phyloP scores from a whole-genome alignment of 2,888 invertebrate genomes.

The Microchrysa polita region DNA sequence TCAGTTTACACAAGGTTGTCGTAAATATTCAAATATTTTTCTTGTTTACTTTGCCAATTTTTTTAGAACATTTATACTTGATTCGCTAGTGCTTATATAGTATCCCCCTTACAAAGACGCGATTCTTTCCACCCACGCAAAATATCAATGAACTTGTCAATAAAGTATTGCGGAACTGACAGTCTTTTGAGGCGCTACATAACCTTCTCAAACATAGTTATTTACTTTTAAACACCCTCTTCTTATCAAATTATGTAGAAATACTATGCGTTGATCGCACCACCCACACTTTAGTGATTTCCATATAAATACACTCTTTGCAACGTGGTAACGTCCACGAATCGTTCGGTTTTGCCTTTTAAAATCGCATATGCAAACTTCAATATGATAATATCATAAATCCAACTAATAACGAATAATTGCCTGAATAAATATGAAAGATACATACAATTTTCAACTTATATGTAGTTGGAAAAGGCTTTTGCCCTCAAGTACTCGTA shows the following conservation, averaged over 20 bases:
- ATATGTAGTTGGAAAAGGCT: slow-evolving; percentile 39
- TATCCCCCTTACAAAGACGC: too few species aligned
- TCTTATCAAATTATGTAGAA: too few species aligned
- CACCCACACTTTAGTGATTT: slow-evolving; percentile 37
- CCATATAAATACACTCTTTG: too few species aligned
- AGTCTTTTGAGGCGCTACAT: neutral
- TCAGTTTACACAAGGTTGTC: too few species aligned
- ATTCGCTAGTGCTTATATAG: too few species aligned
- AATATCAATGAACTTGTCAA: slow-evolving; percentile 25
- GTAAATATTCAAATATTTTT: too few species aligned
- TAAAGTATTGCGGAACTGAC: slow-evolving; percentile 21
- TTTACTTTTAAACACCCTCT: neutral
- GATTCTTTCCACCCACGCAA: slow-evolving; percentile 34
- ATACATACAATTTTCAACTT: slow-evolving; percentile 43
- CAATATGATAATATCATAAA: slow-evolving; percentile 43
- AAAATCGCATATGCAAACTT: neutral
- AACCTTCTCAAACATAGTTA: neutral
- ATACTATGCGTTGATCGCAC: neutral
- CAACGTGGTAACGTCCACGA: slow-evolving; percentile 43
- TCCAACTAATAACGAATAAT: slow-evolving; percentile 49
- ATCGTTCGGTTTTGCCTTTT: slow-evolving; percentile 40
- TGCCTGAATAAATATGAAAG: slow-evolving; percentile 47
- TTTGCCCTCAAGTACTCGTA: slow-evolving; percentile 28
- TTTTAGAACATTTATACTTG: too few species aligned
- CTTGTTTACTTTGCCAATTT: too few species aligned